Base-by-base conservation (phyloP, 2,888 invertebrate species). In the Hirtodrosophila alboralis region DNA sequence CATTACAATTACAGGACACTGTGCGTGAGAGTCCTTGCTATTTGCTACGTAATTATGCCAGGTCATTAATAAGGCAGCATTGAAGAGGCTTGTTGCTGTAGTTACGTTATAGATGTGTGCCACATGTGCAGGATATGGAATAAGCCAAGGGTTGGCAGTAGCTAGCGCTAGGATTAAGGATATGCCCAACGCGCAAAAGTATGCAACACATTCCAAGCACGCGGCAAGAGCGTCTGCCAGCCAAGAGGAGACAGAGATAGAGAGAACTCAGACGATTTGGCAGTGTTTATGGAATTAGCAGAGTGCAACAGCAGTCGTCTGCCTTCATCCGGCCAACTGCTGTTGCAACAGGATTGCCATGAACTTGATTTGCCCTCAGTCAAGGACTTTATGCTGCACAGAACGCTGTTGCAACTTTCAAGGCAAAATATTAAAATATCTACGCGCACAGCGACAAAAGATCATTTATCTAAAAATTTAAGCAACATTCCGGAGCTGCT, bases 321-420 rank as follows among this genome's bases (percentile, higher is more conserved):
- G 40, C 58, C 37, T 37, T 56, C 58, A 52, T n/a, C n/a, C n/a
- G n/a, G n/a, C n/a, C n/a, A n/a, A n/a, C n/a, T n/a, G n/a, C n/a
- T n/a, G 59, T 53, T 66, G 63, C 67, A 63, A 8, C 21, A 33
- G 13, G 13, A 48, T 73, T 69, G 66, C 86, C 73, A 69, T 87
- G 87, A 87, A 87, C 88, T 89, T 88, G 87, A 87, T 88, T 88
- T 89, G 89, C 88, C 89, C 89, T 89, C 76, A 84, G 75, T 78
- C 88, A 89, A 89, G 89, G 89, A 89, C 89, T 88, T 88, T 80
- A 75, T 80, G 18, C 18, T 4, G 18, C 18, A 18, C 18, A 18
- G 4, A 18, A 5, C 18, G 18, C 18, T 5, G 5, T 18, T 48
- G 31, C 48, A 63, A 65, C 51, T 70, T 75, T 78, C 70, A 84